A percentile compares a stretch with the other conserved stretches of the same genome.
Conservation (phyloP, 2,113 vertebrate species). For the Beaufortia kweichowensis region DNA sequence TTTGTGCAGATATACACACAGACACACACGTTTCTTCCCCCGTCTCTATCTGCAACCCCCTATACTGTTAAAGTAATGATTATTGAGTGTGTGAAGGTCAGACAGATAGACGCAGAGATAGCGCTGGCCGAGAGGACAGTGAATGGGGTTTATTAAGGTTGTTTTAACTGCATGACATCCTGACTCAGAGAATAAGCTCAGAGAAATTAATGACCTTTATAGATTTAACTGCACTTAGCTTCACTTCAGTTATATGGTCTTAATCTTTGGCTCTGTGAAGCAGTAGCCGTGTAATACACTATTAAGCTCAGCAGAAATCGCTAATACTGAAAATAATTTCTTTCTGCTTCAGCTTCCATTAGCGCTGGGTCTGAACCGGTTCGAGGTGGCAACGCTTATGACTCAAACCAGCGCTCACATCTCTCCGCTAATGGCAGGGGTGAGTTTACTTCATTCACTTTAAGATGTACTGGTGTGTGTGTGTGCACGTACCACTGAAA, state of each 20-base stretch:
- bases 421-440: conserved; percentile 18
- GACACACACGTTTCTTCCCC: neutral
- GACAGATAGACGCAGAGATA: conserved; percentile 26
- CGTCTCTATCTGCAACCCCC: neutral
- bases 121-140: conserved; percentile 1
- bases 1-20: neutral
- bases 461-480: neutral
- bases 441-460: conserved; percentile 8
- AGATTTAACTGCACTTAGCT: conserved; percentile 19
- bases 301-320: conserved; percentile 15
- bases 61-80: neutral
- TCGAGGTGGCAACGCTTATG: neutral
- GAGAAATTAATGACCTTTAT: conserved; percentile 40
- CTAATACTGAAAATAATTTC: neutral
- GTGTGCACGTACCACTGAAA: too few species aligned
- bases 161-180: conserved; percentile 27
- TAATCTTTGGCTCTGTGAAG: conserved; percentile 21
- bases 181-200: conserved; percentile 22
- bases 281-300: conserved; percentile 13
- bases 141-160: conserved; percentile 37
- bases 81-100: conserved; percentile 30
- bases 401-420: conserved; percentile 3
- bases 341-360: conserved; percentile 36
- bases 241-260: conserved; percentile 13
- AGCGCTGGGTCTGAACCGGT: conserved; percentile 26